Evolutionary conservation across 2,888 invertebrate species (phyloP), one percentile per base, ranked within the genome.

Genomic region (Tenthredo amoena): DNA sequence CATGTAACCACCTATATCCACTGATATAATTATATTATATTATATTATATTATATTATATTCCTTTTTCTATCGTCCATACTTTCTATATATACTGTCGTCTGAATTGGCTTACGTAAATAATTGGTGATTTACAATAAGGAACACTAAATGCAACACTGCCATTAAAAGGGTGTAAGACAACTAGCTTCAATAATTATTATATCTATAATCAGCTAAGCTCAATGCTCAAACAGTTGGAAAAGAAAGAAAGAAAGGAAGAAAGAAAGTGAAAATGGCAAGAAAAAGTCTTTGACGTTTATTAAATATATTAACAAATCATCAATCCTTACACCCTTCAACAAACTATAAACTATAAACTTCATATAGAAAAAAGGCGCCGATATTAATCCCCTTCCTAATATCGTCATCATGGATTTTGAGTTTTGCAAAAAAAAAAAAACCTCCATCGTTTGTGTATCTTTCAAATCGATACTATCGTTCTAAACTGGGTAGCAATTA

Each of bases 1-100:
- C 89, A 90, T 90, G 90, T 87, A 89, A 85, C 86, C 87, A 86
- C n/a, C n/a, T 55, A 55, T 55, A n/a, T 86, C 82, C 65, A 77
- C 62, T 43, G 74, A 74, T 43, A 74, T 43, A 74, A 68, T 34
- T 68, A 68, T 68, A 34, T 68, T 68, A 43, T 74, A 43, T 21
- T 74, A 74, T 74, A 71, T 71, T 34, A 68, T 68, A 26, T 62
- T 31, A 31, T 21, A 72, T 43, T 43, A n/a, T 74, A 43, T 74
- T 74, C 15, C 40, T 40, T 40, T 40, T 74, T 74, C 43, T 74
- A 74, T 74, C 43, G 21, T 43, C 74, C 74, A 74, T 43, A 43
- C 26, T 43, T 43, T 74, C 26, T 74, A 74, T 43, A 74, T 74
- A 74, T 74, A 74, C 74, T 74, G 74, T 74, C 43, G 37, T 43